phyloP scores from a whole-genome alignment of 2,888 invertebrate species.

The Sepiola atlantica region DNA sequence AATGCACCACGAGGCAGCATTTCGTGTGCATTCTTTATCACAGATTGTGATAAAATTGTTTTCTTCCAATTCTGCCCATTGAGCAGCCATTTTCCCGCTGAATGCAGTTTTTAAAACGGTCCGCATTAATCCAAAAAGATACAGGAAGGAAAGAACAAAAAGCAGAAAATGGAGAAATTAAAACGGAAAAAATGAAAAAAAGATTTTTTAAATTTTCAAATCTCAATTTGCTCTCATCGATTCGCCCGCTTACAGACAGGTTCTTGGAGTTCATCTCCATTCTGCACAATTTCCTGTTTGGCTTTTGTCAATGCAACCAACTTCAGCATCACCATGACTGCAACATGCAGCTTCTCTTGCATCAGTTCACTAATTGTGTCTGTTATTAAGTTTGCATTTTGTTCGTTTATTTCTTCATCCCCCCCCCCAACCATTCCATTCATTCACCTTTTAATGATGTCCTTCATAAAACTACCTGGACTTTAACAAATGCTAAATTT shows the following conservation, averaged over 20 bases:
- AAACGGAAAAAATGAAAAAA: not conserved
- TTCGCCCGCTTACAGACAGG: conserved; percentile 4
- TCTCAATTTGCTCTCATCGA: not conserved
- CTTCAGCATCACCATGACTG: not conserved
- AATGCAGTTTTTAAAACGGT: not conserved
- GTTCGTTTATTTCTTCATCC: not conserved
- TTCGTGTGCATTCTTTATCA: not conserved
- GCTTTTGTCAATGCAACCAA: not conserved
- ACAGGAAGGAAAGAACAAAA: not conserved
- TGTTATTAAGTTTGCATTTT: not conserved
- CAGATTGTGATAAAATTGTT: not conserved
- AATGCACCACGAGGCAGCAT: not conserved
- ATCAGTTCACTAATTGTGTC: not conserved
- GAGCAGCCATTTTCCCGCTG: not conserved
- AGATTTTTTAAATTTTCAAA: not conserved
- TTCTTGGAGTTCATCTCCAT: conserved; percentile 32
- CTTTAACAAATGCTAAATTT: conserved; percentile 13
- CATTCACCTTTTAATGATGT: conserved; percentile 32
- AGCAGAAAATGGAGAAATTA: not conserved
- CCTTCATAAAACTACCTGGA: conserved; percentile 12
- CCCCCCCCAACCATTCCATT: not conserved
- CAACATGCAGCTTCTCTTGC: conserved; percentile 15
- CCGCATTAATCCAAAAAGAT: not conserved
- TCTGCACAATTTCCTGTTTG: conserved; percentile 32
- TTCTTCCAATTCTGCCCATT: not conserved